Conservation (phyloP, 2,888 invertebrate genomes). For the Amphipoea lucens region DNA sequence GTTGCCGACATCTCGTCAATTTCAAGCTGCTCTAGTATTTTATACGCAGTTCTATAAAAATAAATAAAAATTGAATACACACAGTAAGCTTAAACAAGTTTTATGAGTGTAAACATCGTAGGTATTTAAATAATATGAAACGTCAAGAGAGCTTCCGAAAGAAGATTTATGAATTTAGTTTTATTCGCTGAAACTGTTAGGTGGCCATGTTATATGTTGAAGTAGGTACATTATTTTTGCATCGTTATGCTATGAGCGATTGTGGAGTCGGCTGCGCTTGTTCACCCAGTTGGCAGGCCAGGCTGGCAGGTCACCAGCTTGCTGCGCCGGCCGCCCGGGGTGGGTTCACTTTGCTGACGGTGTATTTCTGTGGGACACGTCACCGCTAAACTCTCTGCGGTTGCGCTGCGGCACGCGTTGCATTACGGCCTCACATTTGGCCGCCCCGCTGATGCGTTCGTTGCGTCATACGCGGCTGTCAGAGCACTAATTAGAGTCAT, state of each 20-base stretch:
- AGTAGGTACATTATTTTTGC: conserved; percentile 30
- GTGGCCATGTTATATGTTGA: conserved; percentile 3
- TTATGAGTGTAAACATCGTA: conserved; percentile 56
- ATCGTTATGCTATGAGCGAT: conserved; percentile 45
- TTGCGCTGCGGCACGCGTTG: conserved; percentile 69
- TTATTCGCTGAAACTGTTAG: conserved; percentile 27
- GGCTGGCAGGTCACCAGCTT: conserved; percentile 82
- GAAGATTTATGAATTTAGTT: conserved; percentile 57
- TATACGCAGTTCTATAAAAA: conserved; percentile 40
- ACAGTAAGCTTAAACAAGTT: conserved; percentile 52
- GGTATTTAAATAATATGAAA: conserved; percentile 57
- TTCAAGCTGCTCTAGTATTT: conserved; percentile 24
- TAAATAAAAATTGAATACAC: conserved; percentile 50
- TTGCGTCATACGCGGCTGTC: conserved; percentile 79
- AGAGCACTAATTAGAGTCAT: conserved; percentile 74
- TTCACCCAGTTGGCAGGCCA: conserved; percentile 83
- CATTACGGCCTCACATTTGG: conserved; percentile 76
- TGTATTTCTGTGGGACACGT: conserved; percentile 81
- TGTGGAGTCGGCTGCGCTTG: conserved; percentile 66
- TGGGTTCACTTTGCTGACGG: conserved; percentile 71
- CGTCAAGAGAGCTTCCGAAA: conserved; percentile 54
- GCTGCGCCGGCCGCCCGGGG: conserved; percentile 63
- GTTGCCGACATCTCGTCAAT: conserved; percentile 38
- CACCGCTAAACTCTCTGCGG: conserved; percentile 72
- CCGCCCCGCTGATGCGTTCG: conserved; percentile 70